A percentile compares a stretch with the other conserved stretches of the same genome.
phyloP scores from a whole-genome alignment of 1,140 invertebrate genomes.

The Polyergus mexicanus region DNA sequence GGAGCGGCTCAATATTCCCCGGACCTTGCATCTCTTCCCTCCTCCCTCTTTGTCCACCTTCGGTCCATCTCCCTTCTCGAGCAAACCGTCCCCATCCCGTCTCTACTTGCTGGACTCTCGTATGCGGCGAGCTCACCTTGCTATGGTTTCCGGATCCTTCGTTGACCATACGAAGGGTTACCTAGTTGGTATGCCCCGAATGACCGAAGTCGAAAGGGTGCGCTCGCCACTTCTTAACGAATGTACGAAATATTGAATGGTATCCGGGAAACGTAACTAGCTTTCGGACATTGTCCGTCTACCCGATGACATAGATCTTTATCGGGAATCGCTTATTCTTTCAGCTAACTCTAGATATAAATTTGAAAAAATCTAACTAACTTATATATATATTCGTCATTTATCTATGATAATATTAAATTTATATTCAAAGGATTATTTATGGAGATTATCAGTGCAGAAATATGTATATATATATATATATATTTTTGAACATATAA shows the following conservation, averaged over 20 bases:
- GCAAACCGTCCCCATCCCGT: constrained; percentile 71
- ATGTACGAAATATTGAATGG: constrained; percentile 50
- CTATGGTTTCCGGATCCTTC: constrained; percentile 65
- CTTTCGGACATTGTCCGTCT: constrained; percentile 18
- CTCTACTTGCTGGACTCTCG: constrained; percentile 64
- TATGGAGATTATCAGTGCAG: background rate
- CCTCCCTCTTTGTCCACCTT: constrained; percentile 68
- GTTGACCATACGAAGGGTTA: constrained; percentile 58
- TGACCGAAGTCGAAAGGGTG: constrained; percentile 45
- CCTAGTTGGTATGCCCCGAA: constrained; percentile 48
- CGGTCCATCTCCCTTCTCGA: constrained; percentile 81
- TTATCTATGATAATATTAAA: background rate
- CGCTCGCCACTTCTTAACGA: constrained; percentile 45
- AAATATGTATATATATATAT: background rate
- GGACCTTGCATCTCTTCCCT: constrained; percentile 74
- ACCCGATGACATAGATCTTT: constrained; percentile 22
- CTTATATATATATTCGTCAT: background rate
- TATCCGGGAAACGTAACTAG: constrained; percentile 34
- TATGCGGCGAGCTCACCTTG: constrained; percentile 63
- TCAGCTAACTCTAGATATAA: background rate
- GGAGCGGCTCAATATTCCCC: constrained; percentile 85
- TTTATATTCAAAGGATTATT: background rate
- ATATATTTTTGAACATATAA: too few species aligned
- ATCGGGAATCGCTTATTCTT: constrained; percentile 4
- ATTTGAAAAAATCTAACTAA: background rate